Base-by-base conservation (phyloP, 2,113 vertebrate species). In the Ceuthmochares aereus region DNA sequence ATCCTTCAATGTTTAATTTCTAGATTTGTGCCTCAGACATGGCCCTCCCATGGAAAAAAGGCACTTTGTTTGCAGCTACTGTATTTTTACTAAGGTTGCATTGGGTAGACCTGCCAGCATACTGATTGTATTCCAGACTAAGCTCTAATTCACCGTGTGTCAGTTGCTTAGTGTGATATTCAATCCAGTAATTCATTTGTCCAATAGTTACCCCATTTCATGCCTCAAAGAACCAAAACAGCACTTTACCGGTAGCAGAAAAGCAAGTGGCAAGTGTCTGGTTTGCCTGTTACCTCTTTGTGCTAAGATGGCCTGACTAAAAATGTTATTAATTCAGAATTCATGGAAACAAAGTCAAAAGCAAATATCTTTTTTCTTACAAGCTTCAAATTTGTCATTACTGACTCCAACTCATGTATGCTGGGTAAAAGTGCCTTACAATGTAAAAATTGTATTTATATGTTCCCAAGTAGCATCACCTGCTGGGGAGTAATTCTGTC, bases 361-460 rank as follows among this genome's bases (percentile, higher is more conserved):
- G 90, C 79, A 95, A 93, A 96, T 94, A 74, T 92, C 49, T 90
- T 76, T 93, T 92, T 93, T 92, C 90, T 95, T 96, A 81, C 20
- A 51, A 97, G 94, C 97, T 83, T 97, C 86, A 84, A 66, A 91
- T 95, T 96, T 95, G 72, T 97, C 95, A 94, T 95, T 89, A 97
- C 95, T 97, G 91, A 94, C 96, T 96, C 94, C 95, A 87, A 93
- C 80, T 97, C 96, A 96, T 96, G 96, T 96, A 97, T 98, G 98
- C 98, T 98, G 97, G 97, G 98, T 98, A 97, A 98, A 98, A 98
- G 98, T 98, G 98, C 98, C 98, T 98, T 98, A 98, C 96, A 94
- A 95, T 98, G 97, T 98, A 98, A 96, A 98, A 98, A 97, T 80
- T 98, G 98, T 98, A 98, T 98, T 98, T 98, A 98, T 98, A 97